Percentiles rank a stretch among this genome's conserved stretches.
phyloP scores from a whole-genome alignment of 2,888 invertebrate species.

The Ganaspis brasiliensis region DNA sequence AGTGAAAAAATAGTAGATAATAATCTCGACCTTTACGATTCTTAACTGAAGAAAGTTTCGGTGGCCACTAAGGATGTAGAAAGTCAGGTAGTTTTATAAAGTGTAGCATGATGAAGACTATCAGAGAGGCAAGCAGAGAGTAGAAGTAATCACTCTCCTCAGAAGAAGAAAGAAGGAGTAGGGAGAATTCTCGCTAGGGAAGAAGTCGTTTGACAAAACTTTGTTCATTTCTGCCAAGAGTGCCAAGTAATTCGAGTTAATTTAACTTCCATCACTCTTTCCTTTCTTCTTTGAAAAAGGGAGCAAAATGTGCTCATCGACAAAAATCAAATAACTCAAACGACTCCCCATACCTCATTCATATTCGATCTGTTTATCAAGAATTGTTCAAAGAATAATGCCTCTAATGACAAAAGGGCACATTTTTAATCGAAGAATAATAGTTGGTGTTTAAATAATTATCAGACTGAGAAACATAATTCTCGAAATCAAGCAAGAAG shows the following conservation, averaged over 20 bases:
- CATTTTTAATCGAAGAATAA: too few relatives aligned
- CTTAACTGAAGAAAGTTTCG: not conserved
- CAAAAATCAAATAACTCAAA: not conserved
- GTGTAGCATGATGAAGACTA: slow-evolving; percentile 25
- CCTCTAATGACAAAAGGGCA: too few relatives aligned
- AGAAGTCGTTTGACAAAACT: slow-evolving; percentile 64
- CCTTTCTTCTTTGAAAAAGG: slow-evolving; percentile 22
- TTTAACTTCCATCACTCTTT: slow-evolving; percentile 61
- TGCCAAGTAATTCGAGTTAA: slow-evolving; percentile 65
- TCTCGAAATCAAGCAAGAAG: not conserved
- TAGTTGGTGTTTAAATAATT: not conserved
- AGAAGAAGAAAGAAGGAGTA: slow-evolving; percentile 10
- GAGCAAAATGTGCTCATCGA: not conserved
- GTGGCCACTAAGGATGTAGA: not conserved
- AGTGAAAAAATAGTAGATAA: not conserved
- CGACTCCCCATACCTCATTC: not conserved
- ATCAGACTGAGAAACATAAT: not conserved
- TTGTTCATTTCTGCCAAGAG: slow-evolving; percentile 64
- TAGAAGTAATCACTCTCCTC: slow-evolving; percentile 48
- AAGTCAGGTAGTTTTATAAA: slow-evolving; percentile 24
- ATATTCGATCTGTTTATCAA: not conserved
- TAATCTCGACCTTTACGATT: not conserved
- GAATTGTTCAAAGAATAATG: not conserved
- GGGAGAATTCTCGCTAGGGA: not conserved
- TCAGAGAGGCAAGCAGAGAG: slow-evolving; percentile 47